Conservation (phyloP, 2,797 vertebrate species). For the Sandelia bainsii region DNA sequence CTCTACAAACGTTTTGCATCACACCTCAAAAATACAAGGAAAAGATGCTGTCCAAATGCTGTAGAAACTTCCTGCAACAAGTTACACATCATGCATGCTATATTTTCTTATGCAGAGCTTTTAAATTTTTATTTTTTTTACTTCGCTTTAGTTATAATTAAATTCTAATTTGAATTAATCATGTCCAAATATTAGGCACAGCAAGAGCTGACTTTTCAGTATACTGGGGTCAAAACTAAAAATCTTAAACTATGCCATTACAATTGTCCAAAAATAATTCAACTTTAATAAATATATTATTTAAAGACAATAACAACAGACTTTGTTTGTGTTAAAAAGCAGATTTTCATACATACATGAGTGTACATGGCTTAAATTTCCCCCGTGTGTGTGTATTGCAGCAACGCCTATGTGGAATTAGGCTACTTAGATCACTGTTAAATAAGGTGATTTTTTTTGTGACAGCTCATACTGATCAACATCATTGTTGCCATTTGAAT, state of each 20-base stretch:
- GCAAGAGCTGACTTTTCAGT: too few species aligned
- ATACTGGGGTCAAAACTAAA: too few species aligned
- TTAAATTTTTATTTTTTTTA: too few species aligned
- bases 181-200: too few species aligned
- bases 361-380: neutral
- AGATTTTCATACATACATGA: neutral
- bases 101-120: neutral
- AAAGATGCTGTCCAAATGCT: neutral
- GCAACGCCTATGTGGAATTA: slow-evolving; percentile 21
- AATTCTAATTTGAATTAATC: too few species aligned
- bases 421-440: slow-evolving; percentile 43
- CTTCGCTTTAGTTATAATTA: too few species aligned
- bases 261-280: too few species aligned
- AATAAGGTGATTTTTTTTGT: slow-evolving; percentile 38
- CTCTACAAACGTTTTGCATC: slow-evolving; percentile 14
- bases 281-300: too few species aligned
- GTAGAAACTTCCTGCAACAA: neutral
- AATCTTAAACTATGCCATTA: too few species aligned
- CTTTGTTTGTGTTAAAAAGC: neutral
- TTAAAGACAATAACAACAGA: neutral
- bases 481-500: slow-evolving; percentile 38
- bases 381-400: neutral
- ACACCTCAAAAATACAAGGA: neutral
- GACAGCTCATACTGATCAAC: slow-evolving; percentile 42
- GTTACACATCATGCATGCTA: neutral